Percentiles rank a stretch among this genome's conserved stretches.
Evolutionary conservation across 2,113 vertebrate genomes (phyloP).

Genomic region (Ptychochromis oligacanthus): DNA sequence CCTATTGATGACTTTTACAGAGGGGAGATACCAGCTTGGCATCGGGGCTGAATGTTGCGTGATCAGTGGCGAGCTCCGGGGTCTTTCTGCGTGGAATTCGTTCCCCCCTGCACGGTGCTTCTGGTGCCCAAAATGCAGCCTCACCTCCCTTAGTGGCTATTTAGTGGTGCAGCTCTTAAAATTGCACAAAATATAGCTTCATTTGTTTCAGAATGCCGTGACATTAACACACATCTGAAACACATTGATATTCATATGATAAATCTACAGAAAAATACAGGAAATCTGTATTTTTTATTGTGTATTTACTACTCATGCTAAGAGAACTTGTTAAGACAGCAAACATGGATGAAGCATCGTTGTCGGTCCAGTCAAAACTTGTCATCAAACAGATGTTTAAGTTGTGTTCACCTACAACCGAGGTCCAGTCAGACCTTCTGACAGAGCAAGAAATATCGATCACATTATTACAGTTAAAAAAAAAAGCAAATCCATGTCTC

Average conservation of each 20-base stretch:
- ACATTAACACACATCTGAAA: neutral
- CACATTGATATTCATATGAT: neutral
- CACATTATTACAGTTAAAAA: neutral
- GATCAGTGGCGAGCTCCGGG: neutral
- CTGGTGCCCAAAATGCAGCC: too few species aligned
- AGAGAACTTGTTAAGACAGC: neutral
- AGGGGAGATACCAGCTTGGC: neutral
- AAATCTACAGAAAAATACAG: neutral
- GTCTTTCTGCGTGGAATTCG: neutral
- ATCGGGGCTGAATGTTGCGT: neutral
- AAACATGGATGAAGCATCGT: neutral
- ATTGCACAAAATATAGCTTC: neutral
- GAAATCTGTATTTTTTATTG: neutral
- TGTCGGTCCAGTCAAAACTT: neutral
- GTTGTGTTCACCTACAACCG: neutral
- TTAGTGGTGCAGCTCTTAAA: neutral
- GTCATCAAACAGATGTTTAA: neutral
- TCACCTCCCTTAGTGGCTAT: too few species aligned
- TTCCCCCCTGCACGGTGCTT: neutral
- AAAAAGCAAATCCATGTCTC: too few species aligned
- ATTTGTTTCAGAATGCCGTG: too few species aligned
- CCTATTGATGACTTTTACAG: constrained; percentile 2
- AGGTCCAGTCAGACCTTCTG: too few species aligned
- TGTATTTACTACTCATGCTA: neutral
- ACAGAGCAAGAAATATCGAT: neutral